These are phyloP conservation scores for Eufriesea mexicana DNA, from an alignment of 1,140 invertebrate genomes.

Conservation along the genomic window DNA sequence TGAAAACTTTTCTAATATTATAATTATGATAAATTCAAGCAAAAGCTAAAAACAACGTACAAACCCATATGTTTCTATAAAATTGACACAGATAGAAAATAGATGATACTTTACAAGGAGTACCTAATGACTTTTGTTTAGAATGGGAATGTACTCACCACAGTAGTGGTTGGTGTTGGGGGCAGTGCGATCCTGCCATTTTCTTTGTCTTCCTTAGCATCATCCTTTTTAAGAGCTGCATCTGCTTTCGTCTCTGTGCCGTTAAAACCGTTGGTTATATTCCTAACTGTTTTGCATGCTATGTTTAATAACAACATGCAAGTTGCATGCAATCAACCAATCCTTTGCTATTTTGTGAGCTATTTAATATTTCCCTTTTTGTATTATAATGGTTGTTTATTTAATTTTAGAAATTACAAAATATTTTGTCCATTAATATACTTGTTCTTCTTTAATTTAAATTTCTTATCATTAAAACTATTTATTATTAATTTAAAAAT, in stretches of 20 bases:
- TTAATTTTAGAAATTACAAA: neutral
- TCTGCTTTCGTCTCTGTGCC: conserved; percentile 80
- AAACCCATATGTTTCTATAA: conserved; percentile 12
- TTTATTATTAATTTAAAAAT: neutral
- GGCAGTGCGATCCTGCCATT: conserved; percentile 76
- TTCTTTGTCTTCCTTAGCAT: conserved; percentile 80
- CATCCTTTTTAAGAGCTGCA: conserved; percentile 78
- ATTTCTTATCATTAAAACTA: neutral
- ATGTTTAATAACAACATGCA: conserved; percentile 68
- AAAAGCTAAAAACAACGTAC: conserved; percentile 28
- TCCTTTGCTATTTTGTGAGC: conserved; percentile 28
- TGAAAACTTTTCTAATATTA: conserved; percentile 8
- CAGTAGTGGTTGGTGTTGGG: conserved; percentile 72
- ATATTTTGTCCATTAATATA: neutral
- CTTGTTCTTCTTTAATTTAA: neutral
- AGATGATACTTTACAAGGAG: conserved; percentile 46
- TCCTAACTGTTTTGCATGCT: conserved; percentile 75
- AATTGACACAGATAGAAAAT: conserved; percentile 25
- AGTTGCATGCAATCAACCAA: conserved; percentile 60
- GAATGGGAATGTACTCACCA: conserved; percentile 76
- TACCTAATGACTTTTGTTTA: conserved; percentile 56
- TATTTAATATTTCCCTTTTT: conserved; percentile 13
- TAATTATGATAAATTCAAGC: conserved; percentile 22
- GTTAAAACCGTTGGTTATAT: conserved; percentile 80
- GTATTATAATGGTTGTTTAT: neutral